Evolutionary conservation across 2,113 vertebrate genomes (phyloP).

Genomic region (Nanorana parkeri): DNA sequence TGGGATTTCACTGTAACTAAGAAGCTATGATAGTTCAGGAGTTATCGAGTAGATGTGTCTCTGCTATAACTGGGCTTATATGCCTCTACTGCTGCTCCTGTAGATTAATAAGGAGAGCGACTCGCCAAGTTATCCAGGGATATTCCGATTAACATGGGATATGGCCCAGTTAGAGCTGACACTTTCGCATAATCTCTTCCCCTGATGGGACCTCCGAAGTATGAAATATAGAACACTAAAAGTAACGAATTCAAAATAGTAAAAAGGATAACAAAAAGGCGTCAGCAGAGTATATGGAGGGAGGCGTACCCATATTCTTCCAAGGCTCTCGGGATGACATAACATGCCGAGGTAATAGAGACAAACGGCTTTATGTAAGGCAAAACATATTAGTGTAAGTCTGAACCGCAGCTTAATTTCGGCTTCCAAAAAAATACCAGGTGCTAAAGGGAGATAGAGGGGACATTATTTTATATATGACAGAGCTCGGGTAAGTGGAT

Average conservation of each 20-base stretch:
- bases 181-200: neutral
- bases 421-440: no score
- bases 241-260: constrained; percentile 36
- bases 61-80: no score
- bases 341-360: neutral
- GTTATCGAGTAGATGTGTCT: no score
- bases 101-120: no score
- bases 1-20: no score
- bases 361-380: neutral
- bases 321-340: neutral
- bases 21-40: no score
- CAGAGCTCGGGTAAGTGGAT: no score
- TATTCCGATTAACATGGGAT: neutral
- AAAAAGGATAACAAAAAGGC: constrained; percentile 2
- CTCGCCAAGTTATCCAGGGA: no score
- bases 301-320: neutral
- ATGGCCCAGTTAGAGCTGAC: neutral
- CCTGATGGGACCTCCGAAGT: neutral
- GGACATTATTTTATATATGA: no score
- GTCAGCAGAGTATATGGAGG: neutral
- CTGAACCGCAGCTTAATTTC: neutral
- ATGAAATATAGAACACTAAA: constrained; percentile 24
- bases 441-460: no score
- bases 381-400: neutral
- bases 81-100: no score